A percentile compares a stretch with the other conserved stretches of the same genome.
Evolutionary conservation across 37 sponge, comb jelly and placozoan genomes (phyloP).

Genomic region (Ianthella basta): DNA sequence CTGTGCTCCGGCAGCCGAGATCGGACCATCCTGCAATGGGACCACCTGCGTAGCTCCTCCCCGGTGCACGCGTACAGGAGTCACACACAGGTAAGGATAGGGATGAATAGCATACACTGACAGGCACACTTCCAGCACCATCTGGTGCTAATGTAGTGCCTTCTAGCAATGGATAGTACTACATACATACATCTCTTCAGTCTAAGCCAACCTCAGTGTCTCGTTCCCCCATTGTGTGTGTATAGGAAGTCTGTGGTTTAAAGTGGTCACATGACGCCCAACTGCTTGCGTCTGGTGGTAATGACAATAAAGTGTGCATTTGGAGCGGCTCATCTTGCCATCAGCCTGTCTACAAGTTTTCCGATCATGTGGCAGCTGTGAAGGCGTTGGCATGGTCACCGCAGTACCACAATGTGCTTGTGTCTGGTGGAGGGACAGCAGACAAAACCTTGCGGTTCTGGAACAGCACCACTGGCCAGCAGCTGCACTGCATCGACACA

Average conservation of each 20-base stretch:
- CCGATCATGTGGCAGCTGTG: slow-evolving; percentile 92
- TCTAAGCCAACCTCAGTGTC: not conserved
- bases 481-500: slow-evolving; percentile 77
- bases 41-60: slow-evolving; percentile 33
- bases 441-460: slow-evolving; percentile 92
- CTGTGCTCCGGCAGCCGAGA: slow-evolving; percentile 91
- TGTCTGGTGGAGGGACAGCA: slow-evolving; percentile 96
- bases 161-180: too few species aligned
- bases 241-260: slow-evolving; percentile 94
- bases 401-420: slow-evolving; percentile 85
- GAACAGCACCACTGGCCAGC: slow-evolving; percentile 89
- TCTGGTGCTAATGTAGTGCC: too few species aligned
- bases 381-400: slow-evolving; percentile 99
- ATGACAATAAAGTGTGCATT: slow-evolving; percentile 89
- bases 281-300: slow-evolving; percentile 93
- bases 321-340: slow-evolving; percentile 62
- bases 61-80: too few species aligned
- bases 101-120: too few species aligned
- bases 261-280: slow-evolving; percentile 90
- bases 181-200: too few species aligned
- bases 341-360: slow-evolving; percentile 69
- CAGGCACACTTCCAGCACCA: too few species aligned
- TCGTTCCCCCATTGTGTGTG: not conserved
- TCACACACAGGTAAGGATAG: too few species aligned
- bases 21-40: slow-evolving; percentile 86